phyloP scores from a whole-genome alignment of 2,797 vertebrate species.

The Pterois miles region DNA sequence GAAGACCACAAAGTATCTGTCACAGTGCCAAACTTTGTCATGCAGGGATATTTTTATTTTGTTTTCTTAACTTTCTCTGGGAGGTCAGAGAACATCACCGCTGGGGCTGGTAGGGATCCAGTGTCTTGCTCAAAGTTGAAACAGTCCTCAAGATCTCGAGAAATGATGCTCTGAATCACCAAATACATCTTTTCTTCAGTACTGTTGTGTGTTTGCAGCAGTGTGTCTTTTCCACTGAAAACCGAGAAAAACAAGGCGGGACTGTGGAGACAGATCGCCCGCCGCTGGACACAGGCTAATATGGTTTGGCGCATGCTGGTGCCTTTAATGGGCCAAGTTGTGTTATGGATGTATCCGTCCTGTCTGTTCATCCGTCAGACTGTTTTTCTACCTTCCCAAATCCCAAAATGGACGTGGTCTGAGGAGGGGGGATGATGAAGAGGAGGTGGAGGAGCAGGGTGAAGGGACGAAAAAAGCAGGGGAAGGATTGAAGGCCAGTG shows the following conservation, averaged over 20 bases:
- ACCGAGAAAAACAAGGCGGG: conserved; percentile 28
- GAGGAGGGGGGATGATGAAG: conserved; percentile 41
- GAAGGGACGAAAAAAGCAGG: conserved; percentile 59
- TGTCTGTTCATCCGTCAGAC: conserved; percentile 47
- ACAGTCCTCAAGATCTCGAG: not conserved
- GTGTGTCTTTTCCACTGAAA: conserved; percentile 35
- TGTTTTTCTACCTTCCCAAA: conserved; percentile 67
- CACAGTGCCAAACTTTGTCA: not conserved
- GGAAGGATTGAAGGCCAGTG: conserved; percentile 60
- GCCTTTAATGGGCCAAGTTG: conserved; percentile 30
- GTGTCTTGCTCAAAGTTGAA: not conserved
- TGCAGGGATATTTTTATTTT: not conserved
- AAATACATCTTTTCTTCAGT: not conserved
- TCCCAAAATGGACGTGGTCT: conserved; percentile 69
- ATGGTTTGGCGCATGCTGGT: conserved; percentile 19
- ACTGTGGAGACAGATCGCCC: conserved; percentile 24
- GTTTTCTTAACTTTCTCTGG: not conserved
- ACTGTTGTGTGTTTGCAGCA: not conserved
- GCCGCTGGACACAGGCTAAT: conserved; percentile 29
- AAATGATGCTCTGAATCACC: not conserved
- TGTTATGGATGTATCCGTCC: conserved; percentile 54
- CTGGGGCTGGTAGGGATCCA: not conserved
- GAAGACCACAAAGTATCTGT: not conserved
- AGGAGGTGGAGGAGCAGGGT: conserved; percentile 33
- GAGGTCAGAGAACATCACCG: not conserved